These are phyloP conservation scores for Poeciliopsis occidentalis DNA, from an alignment of 2,113 vertebrate genomes.

Conservation along the genomic window DNA sequence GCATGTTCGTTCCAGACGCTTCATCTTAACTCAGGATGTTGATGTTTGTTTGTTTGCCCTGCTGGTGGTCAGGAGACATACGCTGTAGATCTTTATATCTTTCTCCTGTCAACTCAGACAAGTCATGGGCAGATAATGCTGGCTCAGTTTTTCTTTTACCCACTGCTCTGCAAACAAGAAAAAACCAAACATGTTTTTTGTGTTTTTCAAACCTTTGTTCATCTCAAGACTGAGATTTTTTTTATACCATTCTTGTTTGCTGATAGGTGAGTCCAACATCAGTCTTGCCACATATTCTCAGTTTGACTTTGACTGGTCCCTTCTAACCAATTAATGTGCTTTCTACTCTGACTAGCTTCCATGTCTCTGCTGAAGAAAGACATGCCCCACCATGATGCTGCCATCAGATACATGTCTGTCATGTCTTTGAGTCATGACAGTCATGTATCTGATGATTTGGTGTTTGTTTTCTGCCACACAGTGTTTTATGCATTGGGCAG, in stretches of 20 bases:
- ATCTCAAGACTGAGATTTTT: neutral
- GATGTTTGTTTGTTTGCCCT: constrained; percentile 60
- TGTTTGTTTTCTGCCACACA: too few species aligned
- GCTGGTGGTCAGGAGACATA: constrained; percentile 38
- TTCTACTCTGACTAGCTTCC: neutral
- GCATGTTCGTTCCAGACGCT: constrained; percentile 33
- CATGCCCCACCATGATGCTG: neutral
- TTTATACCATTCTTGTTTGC: neutral
- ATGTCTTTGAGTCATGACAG: too few species aligned
- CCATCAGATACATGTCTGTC: too few species aligned
- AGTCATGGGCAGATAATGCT: neutral
- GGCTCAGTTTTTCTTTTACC: neutral
- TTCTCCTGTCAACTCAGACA: constrained; percentile 19
- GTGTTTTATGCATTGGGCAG: too few species aligned
- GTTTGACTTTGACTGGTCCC: neutral
- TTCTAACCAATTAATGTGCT: neutral
- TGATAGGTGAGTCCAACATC: neutral
- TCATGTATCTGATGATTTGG: too few species aligned
- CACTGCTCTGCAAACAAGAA: neutral
- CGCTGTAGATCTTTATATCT: constrained; percentile 4
- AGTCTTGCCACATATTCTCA: neutral
- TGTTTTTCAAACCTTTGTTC: neutral
- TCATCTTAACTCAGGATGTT: constrained; percentile 37
- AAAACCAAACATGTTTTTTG: neutral
- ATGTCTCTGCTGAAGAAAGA: neutral